phyloP scores from a whole-genome alignment of 2,797 vertebrate genomes.

The Myripristis murdjan region DNA sequence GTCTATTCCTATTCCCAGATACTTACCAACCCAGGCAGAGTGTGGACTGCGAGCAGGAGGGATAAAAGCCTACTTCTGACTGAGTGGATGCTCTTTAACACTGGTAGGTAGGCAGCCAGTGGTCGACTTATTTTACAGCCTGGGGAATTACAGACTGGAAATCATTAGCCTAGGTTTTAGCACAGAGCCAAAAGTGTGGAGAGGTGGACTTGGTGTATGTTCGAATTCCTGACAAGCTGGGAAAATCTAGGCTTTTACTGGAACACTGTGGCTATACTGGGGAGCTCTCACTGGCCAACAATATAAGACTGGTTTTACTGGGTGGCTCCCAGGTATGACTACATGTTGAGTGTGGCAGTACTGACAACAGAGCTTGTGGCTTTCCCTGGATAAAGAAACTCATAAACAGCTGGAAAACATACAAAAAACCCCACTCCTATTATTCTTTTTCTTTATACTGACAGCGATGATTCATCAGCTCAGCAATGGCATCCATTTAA shows the following conservation, averaged over 20 bases:
- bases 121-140: slow-evolving; percentile 13
- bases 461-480: slow-evolving; percentile 47
- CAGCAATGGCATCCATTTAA: slow-evolving; percentile 36
- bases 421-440: slow-evolving; percentile 1
- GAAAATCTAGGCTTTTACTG: slow-evolving; percentile 18
- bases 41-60: slow-evolving; percentile 21
- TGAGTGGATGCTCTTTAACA: slow-evolving; percentile 33
- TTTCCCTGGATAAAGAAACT: neutral
- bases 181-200: neutral
- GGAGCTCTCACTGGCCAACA: too few relatives aligned
- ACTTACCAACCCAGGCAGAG: slow-evolving; percentile 23
- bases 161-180: neutral
- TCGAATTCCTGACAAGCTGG: slow-evolving; percentile 3
- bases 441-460: slow-evolving; percentile 18
- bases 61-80: slow-evolving; percentile 20
- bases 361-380: slow-evolving; percentile 12
- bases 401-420: slow-evolving; percentile 24
- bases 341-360: slow-evolving; percentile 20
- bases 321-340: slow-evolving; percentile 29
- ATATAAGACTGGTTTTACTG: neutral
- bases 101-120: slow-evolving; percentile 11
- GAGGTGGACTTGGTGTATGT: neutral
- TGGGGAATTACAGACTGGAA: slow-evolving; percentile 15
- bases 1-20: slow-evolving; percentile 49
- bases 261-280: too few relatives aligned